phyloP scores from a whole-genome alignment of 1,140 invertebrate genomes.

The Battus philenor region DNA sequence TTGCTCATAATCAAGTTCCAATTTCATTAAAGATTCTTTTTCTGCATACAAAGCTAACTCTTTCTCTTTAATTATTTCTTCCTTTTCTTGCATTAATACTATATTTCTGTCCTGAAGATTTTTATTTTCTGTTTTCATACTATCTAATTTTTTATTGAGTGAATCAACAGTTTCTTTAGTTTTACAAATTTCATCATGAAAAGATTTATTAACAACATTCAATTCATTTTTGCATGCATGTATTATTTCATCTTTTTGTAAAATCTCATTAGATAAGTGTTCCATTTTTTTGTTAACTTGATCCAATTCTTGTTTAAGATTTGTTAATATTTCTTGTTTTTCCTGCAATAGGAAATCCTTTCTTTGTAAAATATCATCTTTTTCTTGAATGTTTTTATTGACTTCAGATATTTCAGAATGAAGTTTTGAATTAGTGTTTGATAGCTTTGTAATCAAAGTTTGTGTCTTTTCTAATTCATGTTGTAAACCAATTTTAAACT shows the following conservation, averaged over 20 bases:
- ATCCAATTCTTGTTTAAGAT: conserved; percentile 12
- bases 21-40: conserved; percentile 7
- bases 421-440: conserved; percentile 16
- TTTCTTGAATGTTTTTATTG: conserved; percentile 17
- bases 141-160: too few relatives aligned
- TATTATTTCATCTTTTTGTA: conserved; percentile 7
- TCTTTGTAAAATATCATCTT: conserved; percentile 21
- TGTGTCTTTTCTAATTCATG: conserved; percentile 23
- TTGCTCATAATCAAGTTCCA: conserved; percentile 12
- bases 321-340: conserved; percentile 11
- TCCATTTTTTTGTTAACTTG: conserved; percentile 10
- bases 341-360: conserved; percentile 22
- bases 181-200: conserved; percentile 17
- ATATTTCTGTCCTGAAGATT: too few relatives aligned
- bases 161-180: conserved; percentile 4
- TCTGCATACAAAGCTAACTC: conserved; percentile 22
- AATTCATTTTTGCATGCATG: conserved; percentile 9
- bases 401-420: conserved; percentile 15
- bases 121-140: too few relatives aligned
- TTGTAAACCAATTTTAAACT: conserved; percentile 38
- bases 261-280: conserved; percentile 12
- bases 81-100: conserved; percentile 21
- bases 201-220: conserved; percentile 14
- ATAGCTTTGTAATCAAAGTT: conserved; percentile 17
- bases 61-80: conserved; percentile 19